phyloP scores from a whole-genome alignment of 2,888 invertebrate genomes.

The Epirrhoe tristata region DNA sequence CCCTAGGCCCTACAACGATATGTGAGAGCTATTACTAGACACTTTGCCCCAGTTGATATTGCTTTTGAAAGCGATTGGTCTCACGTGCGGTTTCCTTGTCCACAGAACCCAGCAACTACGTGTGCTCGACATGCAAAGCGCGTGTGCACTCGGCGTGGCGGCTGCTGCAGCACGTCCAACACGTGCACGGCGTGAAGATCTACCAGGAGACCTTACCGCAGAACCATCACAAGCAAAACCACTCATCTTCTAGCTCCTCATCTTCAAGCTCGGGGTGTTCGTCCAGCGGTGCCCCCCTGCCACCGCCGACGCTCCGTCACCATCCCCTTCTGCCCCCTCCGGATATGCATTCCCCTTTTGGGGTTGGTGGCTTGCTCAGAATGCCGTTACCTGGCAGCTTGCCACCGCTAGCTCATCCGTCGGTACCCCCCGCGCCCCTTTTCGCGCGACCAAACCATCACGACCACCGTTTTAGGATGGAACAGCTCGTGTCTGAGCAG shows the following conservation, averaged over 20 bases:
- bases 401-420: constrained; percentile 88
- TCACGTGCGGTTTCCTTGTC: constrained; percentile 62
- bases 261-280: constrained; percentile 85
- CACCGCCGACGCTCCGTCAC: constrained; percentile 88
- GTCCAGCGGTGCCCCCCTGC: constrained; percentile 83
- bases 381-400: constrained; percentile 89
- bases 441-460: constrained; percentile 92
- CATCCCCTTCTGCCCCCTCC: constrained; percentile 89
- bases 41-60: constrained; percentile 85
- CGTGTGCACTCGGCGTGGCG: constrained; percentile 97
- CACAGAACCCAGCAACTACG: constrained; percentile 97
- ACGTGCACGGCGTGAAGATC: constrained; percentile 96
- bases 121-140: constrained; percentile 97
- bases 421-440: constrained; percentile 89
- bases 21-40: constrained; percentile 86
- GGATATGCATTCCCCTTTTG: constrained; percentile 91
- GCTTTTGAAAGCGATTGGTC: constrained; percentile 69
- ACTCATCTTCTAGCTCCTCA: constrained; percentile 85
- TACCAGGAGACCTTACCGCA: constrained; percentile 89
- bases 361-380: constrained; percentile 89
- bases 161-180: constrained; percentile 97
- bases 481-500: constrained; percentile 93
- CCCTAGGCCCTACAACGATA: constrained; percentile 84
- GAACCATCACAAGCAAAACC: constrained; percentile 80
- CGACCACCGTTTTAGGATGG: constrained; percentile 92